Percentiles rank a stretch among this genome's conserved stretches.
Evolutionary conservation across 2,888 invertebrate genomes (phyloP).

Genomic region (Dryococelus australis): DNA sequence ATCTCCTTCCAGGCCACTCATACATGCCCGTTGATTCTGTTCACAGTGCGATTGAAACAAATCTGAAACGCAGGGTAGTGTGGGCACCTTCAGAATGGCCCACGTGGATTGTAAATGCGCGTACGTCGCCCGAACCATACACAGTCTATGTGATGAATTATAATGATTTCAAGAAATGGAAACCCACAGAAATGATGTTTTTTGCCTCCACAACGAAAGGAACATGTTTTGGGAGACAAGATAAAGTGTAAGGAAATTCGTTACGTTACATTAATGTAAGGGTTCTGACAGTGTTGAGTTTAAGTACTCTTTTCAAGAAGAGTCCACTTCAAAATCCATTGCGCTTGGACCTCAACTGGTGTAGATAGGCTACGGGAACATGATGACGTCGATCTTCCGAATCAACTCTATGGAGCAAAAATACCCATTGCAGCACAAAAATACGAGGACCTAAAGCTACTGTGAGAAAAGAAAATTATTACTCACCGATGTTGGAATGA

Average conservation of each 20-base stretch:
- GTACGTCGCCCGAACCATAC: too few species aligned
- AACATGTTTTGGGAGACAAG: background rate
- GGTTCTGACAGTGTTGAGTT: background rate
- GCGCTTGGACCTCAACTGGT: background rate
- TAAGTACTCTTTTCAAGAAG: constrained; percentile 1
- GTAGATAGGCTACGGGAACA: background rate
- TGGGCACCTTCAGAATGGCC: constrained; percentile 19
- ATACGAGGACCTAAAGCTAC: background rate
- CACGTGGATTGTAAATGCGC: background rate
- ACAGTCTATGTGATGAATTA: background rate
- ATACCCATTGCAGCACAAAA: too few species aligned
- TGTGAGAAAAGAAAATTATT: constrained; percentile 3
- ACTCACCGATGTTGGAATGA: background rate
- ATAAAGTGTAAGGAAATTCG: background rate
- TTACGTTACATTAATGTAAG: background rate
- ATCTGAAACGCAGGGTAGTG: background rate
- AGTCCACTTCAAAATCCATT: background rate
- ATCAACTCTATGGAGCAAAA: background rate
- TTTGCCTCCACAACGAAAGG: background rate
- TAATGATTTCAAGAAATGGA: background rate
- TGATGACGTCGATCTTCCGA: background rate
- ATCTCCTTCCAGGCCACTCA: too few species aligned
- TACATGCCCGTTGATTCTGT: too few species aligned
- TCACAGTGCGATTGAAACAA: too few species aligned
- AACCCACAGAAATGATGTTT: background rate